Evolutionary conservation across 35 echinoderm and acorn worm genomes (phyloP).

Genomic region (Patiria miniata): DNA sequence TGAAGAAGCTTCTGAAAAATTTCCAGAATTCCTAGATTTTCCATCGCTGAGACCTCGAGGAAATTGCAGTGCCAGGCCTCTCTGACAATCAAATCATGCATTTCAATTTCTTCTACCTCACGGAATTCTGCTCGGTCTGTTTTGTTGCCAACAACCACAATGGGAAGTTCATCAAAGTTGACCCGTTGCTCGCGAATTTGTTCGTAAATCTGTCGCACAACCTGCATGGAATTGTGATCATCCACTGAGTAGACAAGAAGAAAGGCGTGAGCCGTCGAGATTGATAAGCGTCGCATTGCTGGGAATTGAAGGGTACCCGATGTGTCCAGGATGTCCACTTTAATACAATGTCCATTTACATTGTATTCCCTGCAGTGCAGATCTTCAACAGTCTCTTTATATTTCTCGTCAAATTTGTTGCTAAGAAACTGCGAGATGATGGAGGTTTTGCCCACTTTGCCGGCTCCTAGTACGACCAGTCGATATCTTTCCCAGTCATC

Average conservation of each 20-base stretch:
- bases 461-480: constrained; percentile 83
- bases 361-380: constrained; percentile 95
- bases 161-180: constrained; percentile 83
- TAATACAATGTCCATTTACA: constrained; percentile 91
- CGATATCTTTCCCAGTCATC: constrained; percentile 81
- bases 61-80: constrained; percentile 89
- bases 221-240: constrained; percentile 80
- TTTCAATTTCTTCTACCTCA: constrained; percentile 71
- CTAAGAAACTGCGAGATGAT: constrained; percentile 92
- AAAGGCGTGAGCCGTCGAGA: constrained; percentile 97
- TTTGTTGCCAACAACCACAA: constrained; percentile 93
- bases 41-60: constrained; percentile 89
- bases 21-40: constrained; percentile 83
- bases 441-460: constrained; percentile 92
- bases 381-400: constrained; percentile 95
- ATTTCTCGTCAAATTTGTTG: constrained; percentile 81
- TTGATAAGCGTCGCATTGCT: constrained; percentile 93
- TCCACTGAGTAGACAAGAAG: constrained; percentile 89
- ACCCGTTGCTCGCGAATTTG: constrained; percentile 91
- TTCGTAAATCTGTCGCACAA: constrained; percentile 86
- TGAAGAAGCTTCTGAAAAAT: constrained; percentile 96
- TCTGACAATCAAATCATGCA: constrained; percentile 53
- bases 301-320: constrained; percentile 90
- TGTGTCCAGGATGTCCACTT: constrained; percentile 96
- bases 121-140: constrained; percentile 68